These are phyloP conservation scores for Pangasius larnaudii DNA, from an alignment of 2,797 vertebrate genomes.

Conservation along the genomic window DNA sequence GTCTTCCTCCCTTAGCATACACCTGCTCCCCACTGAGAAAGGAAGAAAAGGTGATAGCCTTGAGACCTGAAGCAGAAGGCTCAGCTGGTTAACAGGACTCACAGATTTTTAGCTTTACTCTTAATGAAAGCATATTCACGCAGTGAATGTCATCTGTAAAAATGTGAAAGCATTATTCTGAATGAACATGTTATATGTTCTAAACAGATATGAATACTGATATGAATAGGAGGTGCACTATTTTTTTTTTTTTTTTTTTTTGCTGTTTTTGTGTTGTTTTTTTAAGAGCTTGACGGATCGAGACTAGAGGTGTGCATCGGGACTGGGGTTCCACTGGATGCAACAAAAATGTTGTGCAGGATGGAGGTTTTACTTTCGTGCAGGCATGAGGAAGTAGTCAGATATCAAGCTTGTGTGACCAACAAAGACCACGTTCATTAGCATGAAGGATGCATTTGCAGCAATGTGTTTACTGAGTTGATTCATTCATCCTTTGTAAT, in stretches of 20 bases:
- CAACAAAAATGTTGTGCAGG: background rate
- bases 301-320: background rate
- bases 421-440: background rate
- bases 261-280: background rate
- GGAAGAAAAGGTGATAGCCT: constrained; percentile 38
- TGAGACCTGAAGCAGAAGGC: constrained; percentile 48
- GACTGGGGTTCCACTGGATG: background rate
- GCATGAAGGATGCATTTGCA: background rate
- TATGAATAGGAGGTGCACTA: background rate
- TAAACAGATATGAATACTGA: background rate
- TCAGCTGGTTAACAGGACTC: constrained; percentile 48
- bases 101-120: constrained; percentile 48
- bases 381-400: background rate
- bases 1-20: constrained; percentile 29
- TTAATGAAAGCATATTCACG: background rate
- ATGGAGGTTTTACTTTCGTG: background rate
- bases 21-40: constrained; percentile 52
- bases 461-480: background rate
- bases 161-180: background rate
- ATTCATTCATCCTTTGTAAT: background rate
- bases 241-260: background rate
- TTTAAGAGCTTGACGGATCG: background rate
- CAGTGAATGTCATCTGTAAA: background rate
- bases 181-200: background rate
- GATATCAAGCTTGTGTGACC: background rate